phyloP scores from a whole-genome alignment of 37 sponge, comb jelly and placozoan genomes.

The Ianthella basta region DNA sequence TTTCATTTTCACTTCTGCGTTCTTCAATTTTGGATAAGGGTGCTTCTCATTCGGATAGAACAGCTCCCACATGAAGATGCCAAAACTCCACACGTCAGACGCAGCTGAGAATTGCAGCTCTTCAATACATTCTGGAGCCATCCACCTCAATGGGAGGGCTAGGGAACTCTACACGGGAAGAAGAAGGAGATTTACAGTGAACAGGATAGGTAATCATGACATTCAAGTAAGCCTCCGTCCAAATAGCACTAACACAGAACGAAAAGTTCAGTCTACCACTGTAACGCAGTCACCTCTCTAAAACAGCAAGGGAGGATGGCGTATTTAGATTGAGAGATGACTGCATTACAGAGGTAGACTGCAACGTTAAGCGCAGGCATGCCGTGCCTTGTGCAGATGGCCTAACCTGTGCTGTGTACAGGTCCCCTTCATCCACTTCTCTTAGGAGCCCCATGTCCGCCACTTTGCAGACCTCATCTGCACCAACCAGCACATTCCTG shows the following conservation, averaged over 20 bases:
- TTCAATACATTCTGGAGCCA: slow-evolving; percentile 66
- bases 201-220: too few relatives aligned
- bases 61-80: slow-evolving; percentile 78
- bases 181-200: neutral
- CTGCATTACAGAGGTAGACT: too few relatives aligned
- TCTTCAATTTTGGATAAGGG: slow-evolving; percentile 7
- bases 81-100: slow-evolving; percentile 82
- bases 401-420: slow-evolving; percentile 23
- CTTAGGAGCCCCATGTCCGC: slow-evolving; percentile 83
- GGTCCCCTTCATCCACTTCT: slow-evolving; percentile 19
- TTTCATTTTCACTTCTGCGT: slow-evolving; percentile 38
- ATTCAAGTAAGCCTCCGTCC: too few relatives aligned
- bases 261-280: too few relatives aligned
- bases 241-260: too few relatives aligned
- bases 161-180: neutral
- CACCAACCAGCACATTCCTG: slow-evolving; percentile 75
- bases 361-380: too few relatives aligned
- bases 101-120: slow-evolving; percentile 57
- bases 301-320: too few relatives aligned
- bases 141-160: slow-evolving; percentile 51
- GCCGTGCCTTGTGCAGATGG: too few relatives aligned
- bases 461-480: slow-evolving; percentile 78
- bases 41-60: slow-evolving; percentile 36
- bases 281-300: too few relatives aligned
- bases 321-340: too few relatives aligned